These are phyloP conservation scores for Bicyclus anynana DNA, from an alignment of 1,140 invertebrate genomes.

Conservation along the genomic window DNA sequence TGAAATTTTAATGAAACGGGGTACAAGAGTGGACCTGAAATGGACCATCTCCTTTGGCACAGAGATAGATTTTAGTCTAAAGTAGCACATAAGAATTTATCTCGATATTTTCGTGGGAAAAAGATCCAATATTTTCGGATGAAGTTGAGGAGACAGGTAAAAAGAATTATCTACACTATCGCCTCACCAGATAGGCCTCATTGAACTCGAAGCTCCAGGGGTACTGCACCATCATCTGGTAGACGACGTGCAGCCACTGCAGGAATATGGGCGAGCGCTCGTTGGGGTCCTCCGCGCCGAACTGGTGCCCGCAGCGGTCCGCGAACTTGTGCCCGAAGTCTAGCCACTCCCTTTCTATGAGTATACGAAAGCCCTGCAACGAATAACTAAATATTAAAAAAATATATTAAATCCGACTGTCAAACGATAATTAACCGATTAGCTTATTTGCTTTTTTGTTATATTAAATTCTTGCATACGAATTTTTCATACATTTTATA, in stretches of 20 bases:
- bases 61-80: no score
- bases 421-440: no score
- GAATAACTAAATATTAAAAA: not conserved
- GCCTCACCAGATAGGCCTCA: constrained; percentile 90
- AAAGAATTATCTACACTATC: not conserved
- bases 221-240: constrained; percentile 94
- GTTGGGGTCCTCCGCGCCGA: constrained; percentile 90
- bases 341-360: constrained; percentile 96
- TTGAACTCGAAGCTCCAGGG: constrained; percentile 97
- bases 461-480: no score
- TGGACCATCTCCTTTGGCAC: no score
- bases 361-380: constrained; percentile 90
- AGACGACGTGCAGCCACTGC: constrained; percentile 98
- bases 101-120: no score
- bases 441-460: no score
- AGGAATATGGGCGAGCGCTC: constrained; percentile 97
- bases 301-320: constrained; percentile 93
- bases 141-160: no score
- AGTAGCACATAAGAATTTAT: no score
- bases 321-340: constrained; percentile 98
- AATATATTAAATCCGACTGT: not conserved
- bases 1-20: no score
- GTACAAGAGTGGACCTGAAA: no score
- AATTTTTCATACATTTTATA: no score
- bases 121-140: no score